Evolutionary conservation across 2,797 vertebrate genomes (phyloP).

Genomic region (Momotus momota): DNA sequence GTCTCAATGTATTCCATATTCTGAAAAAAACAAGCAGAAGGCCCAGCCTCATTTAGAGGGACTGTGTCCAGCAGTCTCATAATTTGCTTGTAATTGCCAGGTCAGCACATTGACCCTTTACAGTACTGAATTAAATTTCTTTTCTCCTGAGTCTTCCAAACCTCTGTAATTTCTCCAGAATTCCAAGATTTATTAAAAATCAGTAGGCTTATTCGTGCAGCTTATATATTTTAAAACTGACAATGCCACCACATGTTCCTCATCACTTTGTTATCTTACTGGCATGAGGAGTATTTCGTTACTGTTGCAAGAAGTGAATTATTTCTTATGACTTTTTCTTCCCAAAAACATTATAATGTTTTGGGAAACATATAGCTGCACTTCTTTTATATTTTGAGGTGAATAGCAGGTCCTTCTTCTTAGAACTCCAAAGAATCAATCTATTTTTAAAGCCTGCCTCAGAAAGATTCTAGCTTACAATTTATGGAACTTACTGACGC

Average conservation of each 20-base stretch:
- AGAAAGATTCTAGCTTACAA: background rate
- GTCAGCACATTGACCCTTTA: background rate
- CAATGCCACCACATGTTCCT: slow-evolving; percentile 1
- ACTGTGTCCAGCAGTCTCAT: background rate
- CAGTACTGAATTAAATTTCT: background rate
- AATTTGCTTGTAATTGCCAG: slow-evolving; percentile 14
- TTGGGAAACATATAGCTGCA: background rate
- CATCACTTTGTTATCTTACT: slow-evolving; percentile 57
- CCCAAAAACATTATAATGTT: background rate
- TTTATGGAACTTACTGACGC: background rate
- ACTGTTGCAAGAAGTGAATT: slow-evolving; percentile 26
- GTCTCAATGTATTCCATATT: background rate
- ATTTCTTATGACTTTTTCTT: background rate
- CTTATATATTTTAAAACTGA: slow-evolving; percentile 20
- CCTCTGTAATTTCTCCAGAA: slow-evolving; percentile 39
- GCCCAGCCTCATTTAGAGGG: background rate
- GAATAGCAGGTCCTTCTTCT: background rate
- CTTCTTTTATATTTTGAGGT: background rate
- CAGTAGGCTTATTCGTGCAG: slow-evolving; percentile 4
- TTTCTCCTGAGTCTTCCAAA: slow-evolving; percentile 26
- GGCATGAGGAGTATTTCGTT: slow-evolving; percentile 48
- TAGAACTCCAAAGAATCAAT: background rate
- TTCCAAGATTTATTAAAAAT: slow-evolving; percentile 57
- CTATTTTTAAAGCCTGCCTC: background rate
- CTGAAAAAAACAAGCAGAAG: background rate